These are phyloP conservation scores for Drosophila yakuba DNA, from an alignment of 1,140 invertebrate species.

Conservation along the genomic window DNA sequence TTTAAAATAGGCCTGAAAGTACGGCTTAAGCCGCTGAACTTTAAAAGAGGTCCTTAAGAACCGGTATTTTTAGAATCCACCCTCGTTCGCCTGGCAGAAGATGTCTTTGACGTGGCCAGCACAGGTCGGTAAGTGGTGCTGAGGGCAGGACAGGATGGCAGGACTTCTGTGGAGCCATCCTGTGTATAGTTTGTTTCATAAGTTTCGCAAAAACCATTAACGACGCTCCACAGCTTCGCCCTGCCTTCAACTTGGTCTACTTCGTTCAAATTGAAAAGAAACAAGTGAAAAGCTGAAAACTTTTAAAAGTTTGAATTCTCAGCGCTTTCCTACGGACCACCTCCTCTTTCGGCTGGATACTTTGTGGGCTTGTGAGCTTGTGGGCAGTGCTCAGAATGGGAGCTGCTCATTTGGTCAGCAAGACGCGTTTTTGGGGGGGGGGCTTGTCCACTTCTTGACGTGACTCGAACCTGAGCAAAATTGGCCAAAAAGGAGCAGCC, in stretches of 20 bases:
- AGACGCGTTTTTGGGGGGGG: conserved; percentile 19
- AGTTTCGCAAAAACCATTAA: conserved; percentile 79
- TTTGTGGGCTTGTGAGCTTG: conserved; percentile 27
- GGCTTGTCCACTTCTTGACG: conserved; percentile 65
- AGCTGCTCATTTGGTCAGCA: conserved; percentile 71
- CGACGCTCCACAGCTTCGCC: conserved; percentile 62
- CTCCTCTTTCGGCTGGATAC: not conserved
- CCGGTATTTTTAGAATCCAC: conserved; percentile 2
- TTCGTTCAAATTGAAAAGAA: conserved; percentile 70
- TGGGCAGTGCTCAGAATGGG: conserved; percentile 18
- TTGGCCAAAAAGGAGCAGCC: not conserved
- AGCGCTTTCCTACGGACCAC: conserved; percentile 2
- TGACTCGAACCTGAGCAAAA: conserved; percentile 48
- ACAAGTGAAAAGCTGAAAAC: conserved; percentile 81
- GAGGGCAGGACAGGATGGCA: conserved; percentile 14
- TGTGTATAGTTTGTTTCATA: conserved; percentile 77
- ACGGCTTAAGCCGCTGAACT: too few relatives aligned
- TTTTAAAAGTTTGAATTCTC: conserved; percentile 79
- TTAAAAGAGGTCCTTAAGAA: not conserved
- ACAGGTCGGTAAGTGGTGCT: conserved; percentile 12
- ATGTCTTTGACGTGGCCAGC: conserved; percentile 26
- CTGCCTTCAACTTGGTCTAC: conserved; percentile 29
- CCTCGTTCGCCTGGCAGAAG: conserved; percentile 8
- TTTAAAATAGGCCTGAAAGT: too few relatives aligned
- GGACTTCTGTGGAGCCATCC: conserved; percentile 34